Conservation (phyloP, 2,113 vertebrate species). For the Petrocephalus microphthalmus region DNA sequence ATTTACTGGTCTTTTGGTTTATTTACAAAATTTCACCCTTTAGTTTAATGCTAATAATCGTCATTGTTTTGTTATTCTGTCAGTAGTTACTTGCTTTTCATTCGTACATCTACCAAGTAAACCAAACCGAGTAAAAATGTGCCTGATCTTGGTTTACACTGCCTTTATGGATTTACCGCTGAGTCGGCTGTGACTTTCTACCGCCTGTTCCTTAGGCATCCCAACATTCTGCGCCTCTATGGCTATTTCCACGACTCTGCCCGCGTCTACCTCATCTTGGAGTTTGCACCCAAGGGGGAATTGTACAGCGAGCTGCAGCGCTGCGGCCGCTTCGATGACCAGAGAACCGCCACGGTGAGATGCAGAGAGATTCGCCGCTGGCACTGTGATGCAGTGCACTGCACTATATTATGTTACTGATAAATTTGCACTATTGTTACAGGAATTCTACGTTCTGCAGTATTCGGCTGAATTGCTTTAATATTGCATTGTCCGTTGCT, state of each 20-base stretch:
- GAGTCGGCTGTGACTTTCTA: background rate
- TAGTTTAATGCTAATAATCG: background rate
- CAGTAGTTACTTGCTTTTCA: too few relatives aligned
- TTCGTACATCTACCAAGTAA: background rate
- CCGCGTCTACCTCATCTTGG: slow-evolving; percentile 90
- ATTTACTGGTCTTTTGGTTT: too few relatives aligned
- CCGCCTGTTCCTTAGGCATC: slow-evolving; percentile 67
- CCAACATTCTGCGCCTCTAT: slow-evolving; percentile 89
- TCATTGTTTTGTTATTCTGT: too few relatives aligned
- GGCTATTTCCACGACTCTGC: slow-evolving; percentile 90
- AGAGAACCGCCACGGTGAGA: slow-evolving; percentile 81
- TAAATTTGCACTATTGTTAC: background rate
- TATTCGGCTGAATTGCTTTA: background rate
- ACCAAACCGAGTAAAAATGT: background rate
- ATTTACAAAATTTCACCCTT: background rate
- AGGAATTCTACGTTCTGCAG: background rate
- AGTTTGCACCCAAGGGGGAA: slow-evolving; percentile 86
- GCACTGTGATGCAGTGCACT: background rate
- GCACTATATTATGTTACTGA: background rate
- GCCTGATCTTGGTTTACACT: background rate
- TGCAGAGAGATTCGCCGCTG: background rate
- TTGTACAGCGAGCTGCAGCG: slow-evolving; percentile 87
- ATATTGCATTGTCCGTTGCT: background rate
- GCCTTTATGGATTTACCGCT: background rate
- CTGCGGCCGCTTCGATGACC: slow-evolving; percentile 75